Conservation (phyloP, 2,113 vertebrate genomes). For the Nibea coibor region DNA sequence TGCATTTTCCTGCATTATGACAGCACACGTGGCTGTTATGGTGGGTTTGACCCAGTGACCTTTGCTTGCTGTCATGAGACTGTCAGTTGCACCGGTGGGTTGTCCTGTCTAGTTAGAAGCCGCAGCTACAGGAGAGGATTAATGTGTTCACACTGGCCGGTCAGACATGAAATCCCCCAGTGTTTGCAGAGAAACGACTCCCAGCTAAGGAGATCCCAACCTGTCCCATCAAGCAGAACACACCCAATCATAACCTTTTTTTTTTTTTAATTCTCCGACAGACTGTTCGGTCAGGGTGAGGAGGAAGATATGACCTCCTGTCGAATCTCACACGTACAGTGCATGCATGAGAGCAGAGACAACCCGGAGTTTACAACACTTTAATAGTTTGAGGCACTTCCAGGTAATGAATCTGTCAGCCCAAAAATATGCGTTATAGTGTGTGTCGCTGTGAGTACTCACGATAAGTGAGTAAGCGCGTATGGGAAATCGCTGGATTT, state of each 20-base stretch:
- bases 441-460: not conserved
- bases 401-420: conserved; percentile 14
- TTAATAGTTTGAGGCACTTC: not conserved
- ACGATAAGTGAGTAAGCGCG: not conserved
- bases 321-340: not conserved
- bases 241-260: conserved; percentile 16
- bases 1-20: not conserved
- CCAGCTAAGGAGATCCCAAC: conserved; percentile 15
- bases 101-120: conserved; percentile 31
- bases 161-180: conserved; percentile 31
- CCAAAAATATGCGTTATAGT: not conserved
- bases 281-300: conserved; percentile 13
- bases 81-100: conserved; percentile 30
- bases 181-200: conserved; percentile 35
- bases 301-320: not conserved
- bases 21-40: not conserved
- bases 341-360: not conserved
- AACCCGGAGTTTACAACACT: not conserved
- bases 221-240: conserved; percentile 41
- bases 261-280: not conserved
- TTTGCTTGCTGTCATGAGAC: conserved; percentile 27
- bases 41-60: conserved; percentile 18
- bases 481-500: conserved; percentile 8
- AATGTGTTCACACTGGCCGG: conserved; percentile 31
- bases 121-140: conserved; percentile 44